These are phyloP conservation scores for Iphiclides podalirius DNA, from an alignment of 2,888 invertebrate species.

Conservation along the genomic window DNA sequence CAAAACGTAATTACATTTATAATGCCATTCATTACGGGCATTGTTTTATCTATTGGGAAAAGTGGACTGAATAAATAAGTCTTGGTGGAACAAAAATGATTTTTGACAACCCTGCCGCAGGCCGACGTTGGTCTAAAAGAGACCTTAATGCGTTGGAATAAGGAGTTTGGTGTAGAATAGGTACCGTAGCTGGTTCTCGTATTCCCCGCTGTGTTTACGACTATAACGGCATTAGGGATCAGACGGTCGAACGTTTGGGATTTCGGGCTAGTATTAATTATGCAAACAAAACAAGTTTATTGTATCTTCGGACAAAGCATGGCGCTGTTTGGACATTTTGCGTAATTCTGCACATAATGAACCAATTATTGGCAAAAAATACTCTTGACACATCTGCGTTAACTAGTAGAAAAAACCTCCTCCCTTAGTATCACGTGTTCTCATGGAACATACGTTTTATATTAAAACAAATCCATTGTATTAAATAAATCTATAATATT, in stretches of 20 bases:
- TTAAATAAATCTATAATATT: too few relatives aligned
- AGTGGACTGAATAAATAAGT: constrained; percentile 27
- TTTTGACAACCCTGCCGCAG: constrained; percentile 27
- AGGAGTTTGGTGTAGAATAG: constrained; percentile 23
- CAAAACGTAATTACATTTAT: constrained; percentile 38
- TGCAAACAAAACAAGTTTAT: constrained; percentile 69
- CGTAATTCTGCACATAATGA: constrained; percentile 60
- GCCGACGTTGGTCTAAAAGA: constrained; percentile 24
- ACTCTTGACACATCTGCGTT: constrained; percentile 1
- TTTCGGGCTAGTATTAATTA: constrained; percentile 69
- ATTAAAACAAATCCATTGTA: too few relatives aligned
- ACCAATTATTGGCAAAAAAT: not conserved
- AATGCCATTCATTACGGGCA: constrained; percentile 52
- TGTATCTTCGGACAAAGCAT: constrained; percentile 60
- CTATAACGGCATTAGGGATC: constrained; percentile 61
- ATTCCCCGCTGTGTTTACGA: constrained; percentile 63
- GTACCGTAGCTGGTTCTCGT: constrained; percentile 39
- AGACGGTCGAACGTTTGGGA: constrained; percentile 61
- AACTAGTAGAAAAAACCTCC: not conserved
- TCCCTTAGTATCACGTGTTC: too few relatives aligned
- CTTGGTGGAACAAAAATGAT: constrained; percentile 27
- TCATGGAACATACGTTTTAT: too few relatives aligned
- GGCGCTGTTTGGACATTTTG: constrained; percentile 73
- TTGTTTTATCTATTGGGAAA: constrained; percentile 57
- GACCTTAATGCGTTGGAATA: constrained; percentile 32